These are phyloP conservation scores for Drosophila melanosoma DNA, from an alignment of 2,888 invertebrate genomes.

Conservation along the genomic window DNA sequence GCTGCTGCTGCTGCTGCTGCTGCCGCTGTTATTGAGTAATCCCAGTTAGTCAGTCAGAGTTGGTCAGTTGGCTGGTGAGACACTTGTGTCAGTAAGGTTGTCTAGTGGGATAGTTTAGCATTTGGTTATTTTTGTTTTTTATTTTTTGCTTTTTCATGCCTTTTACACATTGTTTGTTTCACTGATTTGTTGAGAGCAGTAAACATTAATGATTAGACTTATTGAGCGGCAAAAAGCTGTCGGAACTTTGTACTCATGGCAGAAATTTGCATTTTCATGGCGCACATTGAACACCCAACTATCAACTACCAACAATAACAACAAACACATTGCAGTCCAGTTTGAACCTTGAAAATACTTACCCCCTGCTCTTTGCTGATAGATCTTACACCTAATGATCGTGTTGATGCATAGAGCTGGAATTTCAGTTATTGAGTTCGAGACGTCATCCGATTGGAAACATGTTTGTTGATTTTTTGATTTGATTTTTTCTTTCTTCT, in stretches of 20 bases:
- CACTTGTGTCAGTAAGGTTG: constrained; percentile 30
- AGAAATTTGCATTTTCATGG: constrained; percentile 75
- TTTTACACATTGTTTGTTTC: constrained; percentile 52
- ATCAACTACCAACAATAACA: constrained; percentile 5
- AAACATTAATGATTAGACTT: constrained; percentile 65
- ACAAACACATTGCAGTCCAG: constrained; percentile 40
- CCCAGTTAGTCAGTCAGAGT: constrained; percentile 47
- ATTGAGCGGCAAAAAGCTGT: constrained; percentile 49
- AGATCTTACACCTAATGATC: constrained; percentile 65
- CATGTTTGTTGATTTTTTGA: constrained; percentile 41
- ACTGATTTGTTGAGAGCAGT: constrained; percentile 34
- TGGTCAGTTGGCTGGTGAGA: constrained; percentile 32
- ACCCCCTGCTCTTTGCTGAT: constrained; percentile 20
- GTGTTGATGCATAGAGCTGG: constrained; percentile 44
- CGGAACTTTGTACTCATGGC: constrained; percentile 54
- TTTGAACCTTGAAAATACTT: constrained; percentile 65
- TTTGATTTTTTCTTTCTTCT: constrained; percentile 22
- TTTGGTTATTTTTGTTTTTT: constrained; percentile 19
- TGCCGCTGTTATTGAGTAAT: constrained; percentile 59
- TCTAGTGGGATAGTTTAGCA: constrained; percentile 38
- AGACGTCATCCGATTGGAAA: constrained; percentile 58
- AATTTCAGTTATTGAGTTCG: constrained; percentile 15
- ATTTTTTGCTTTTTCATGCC: constrained; percentile 60
- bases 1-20: constrained; percentile 7
- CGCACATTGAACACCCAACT: constrained; percentile 28